phyloP scores from a whole-genome alignment of 2,113 vertebrate species.

The Etia nguti region DNA sequence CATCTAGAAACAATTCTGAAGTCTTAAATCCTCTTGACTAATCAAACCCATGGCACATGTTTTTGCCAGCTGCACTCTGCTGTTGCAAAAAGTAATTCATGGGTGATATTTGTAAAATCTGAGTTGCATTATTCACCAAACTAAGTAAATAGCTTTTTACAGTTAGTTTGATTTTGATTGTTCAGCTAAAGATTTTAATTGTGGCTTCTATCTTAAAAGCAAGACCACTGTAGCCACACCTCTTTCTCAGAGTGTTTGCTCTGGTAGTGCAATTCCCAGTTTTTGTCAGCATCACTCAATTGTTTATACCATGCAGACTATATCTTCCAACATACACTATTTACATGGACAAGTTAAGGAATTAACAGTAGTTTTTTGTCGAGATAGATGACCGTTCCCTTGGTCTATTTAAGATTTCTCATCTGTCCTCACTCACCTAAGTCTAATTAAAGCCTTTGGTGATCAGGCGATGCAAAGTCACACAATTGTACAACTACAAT shows the following conservation, averaged over 20 bases:
- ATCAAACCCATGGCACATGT: background rate
- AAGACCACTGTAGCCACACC: background rate
- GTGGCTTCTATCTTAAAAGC: background rate
- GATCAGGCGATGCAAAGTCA: background rate
- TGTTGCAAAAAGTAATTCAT: background rate
- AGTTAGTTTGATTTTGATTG: background rate
- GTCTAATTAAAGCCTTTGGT: slow-evolving; percentile 17
- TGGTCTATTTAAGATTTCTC: background rate
- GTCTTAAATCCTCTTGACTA: background rate
- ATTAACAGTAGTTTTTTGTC: slow-evolving; percentile 24
- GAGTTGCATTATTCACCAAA: background rate
- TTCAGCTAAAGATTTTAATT: background rate
- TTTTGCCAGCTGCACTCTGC: background rate
- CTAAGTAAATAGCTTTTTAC: background rate
- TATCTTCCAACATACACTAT: slow-evolving; percentile 31
- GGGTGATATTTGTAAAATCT: background rate
- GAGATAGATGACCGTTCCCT: background rate
- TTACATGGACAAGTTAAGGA: slow-evolving; percentile 25
- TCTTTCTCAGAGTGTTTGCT: background rate
- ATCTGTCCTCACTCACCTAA: background rate
- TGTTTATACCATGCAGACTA: slow-evolving; percentile 20
- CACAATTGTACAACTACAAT: background rate
- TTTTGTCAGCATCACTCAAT: background rate
- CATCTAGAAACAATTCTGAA: background rate
- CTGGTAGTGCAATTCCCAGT: background rate